Base-by-base conservation (phyloP, 2,888 invertebrate genomes). In the Chrysomela aeneicollis region DNA sequence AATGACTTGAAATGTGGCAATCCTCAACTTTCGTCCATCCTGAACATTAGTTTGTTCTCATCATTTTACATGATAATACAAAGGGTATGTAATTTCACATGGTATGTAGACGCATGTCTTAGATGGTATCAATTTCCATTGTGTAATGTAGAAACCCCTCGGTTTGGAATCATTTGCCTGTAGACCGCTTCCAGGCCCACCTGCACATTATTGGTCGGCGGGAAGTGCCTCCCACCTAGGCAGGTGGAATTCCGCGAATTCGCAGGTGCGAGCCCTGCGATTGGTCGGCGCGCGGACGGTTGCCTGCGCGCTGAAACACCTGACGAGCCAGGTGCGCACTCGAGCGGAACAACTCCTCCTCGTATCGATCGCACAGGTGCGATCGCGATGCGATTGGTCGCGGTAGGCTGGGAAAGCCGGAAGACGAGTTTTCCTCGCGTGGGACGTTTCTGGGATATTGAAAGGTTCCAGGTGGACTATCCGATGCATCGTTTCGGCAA, bases 291-390 rank as follows among this genome's bases (percentile, higher is more conserved):
- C 50, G 66, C 63, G 22, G 50, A 69, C 71, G 68, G 74, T 75
- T 74, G 76, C 76, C 70, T 76, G 76, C 77, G 79, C 79, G 76
- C 71, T 72, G 73, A 72, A 74, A 74, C 70, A 80, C 79, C 79
- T 79, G 79, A 64, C 63, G 71, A 61, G 66, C 74, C 79, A 79
- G 81, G 80, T 79, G 78, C 77, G 76, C 78, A 75, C 9, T 26
- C 73, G 74, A 69, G 73, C 70, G 68, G 68, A 64, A 66, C 73
- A 65, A 76, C 81, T 78, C 81, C 81, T 78, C 81, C 81, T 77
- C 70, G 69, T 79, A 81, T 81, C 78, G 81, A 82, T 76, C 78
- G 69, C 61, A 64, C 82, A 82, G 82, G 82, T 82, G 78, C 77
- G 74, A 77, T 70, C 66, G 61, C 61, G 67, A 61, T 66, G 68